Conservation (phyloP, 2,888 invertebrate genomes). For the Cephus runcator region DNA sequence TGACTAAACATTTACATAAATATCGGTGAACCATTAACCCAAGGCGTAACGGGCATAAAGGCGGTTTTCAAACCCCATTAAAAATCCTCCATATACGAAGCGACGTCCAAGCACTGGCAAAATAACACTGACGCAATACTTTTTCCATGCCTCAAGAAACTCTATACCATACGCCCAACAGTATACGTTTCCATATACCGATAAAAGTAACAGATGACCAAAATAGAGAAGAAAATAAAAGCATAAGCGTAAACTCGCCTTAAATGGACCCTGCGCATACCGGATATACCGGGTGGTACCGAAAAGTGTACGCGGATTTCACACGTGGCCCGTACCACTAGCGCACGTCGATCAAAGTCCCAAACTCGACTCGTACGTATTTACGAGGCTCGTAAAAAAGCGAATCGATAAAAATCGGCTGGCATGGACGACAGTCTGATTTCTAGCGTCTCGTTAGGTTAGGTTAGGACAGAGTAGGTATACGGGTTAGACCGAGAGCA, state of each 20-base stretch:
- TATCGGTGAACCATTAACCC: conserved; percentile 49
- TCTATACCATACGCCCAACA: neutral
- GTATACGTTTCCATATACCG: neutral
- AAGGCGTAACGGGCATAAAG: conserved; percentile 32
- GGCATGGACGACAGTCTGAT: neutral
- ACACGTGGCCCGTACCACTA: neutral
- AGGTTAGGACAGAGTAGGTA: neutral
- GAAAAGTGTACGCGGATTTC: neutral
- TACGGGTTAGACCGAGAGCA: neutral
- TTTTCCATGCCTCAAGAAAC: neutral
- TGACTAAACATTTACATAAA: conserved; percentile 45
- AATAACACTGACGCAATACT: neutral
- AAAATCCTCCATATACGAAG: neutral
- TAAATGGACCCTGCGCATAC: neutral
- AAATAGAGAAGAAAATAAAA: neutral
- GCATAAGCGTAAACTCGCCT: neutral
- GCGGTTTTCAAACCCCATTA: neutral
- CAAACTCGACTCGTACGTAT: neutral
- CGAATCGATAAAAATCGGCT: neutral
- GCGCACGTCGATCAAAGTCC: neutral
- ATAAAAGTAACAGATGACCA: neutral
- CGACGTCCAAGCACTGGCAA: neutral
- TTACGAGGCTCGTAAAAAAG: neutral
- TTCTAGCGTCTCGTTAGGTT: neutral
- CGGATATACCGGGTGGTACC: neutral